Evolutionary conservation across 2,888 invertebrate species (phyloP).

Genomic region (Conomelus anceps): DNA sequence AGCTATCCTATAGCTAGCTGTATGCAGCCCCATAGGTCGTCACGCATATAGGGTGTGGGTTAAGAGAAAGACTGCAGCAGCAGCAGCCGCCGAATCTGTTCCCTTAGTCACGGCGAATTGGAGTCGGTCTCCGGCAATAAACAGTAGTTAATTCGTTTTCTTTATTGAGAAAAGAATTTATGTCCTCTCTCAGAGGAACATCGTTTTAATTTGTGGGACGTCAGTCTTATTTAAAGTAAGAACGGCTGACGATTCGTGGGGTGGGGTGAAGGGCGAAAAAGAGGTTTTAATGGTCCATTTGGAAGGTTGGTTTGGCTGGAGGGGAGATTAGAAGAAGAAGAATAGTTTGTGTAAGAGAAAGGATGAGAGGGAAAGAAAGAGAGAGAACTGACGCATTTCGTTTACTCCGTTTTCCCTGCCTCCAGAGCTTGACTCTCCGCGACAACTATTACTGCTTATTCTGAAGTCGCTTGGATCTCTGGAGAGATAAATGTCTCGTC

Average conservation of each 20-base stretch:
- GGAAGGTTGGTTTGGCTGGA: constrained; percentile 2
- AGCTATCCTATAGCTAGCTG: too few relatives aligned
- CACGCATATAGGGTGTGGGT: too few relatives aligned
- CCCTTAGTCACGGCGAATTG: constrained; percentile 10
- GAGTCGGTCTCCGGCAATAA: constrained; percentile 5
- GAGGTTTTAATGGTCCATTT: neutral
- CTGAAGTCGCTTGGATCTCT: neutral
- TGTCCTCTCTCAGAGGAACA: neutral
- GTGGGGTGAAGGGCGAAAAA: neutral
- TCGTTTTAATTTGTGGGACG: constrained; percentile 13
- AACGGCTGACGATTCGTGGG: neutral
- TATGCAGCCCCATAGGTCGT: too few relatives aligned
- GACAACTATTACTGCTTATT: neutral
- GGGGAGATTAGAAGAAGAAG: too few relatives aligned
- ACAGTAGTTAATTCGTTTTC: constrained; percentile 14
- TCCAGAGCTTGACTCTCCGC: too few relatives aligned
- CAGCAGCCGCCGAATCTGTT: neutral
- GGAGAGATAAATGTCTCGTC: neutral
- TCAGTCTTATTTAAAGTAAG: constrained; percentile 3
- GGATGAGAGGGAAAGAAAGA: neutral
- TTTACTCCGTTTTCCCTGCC: too few relatives aligned
- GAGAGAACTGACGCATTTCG: too few relatives aligned
- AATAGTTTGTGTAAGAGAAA: too few relatives aligned
- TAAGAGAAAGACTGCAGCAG: neutral
- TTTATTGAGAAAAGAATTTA: constrained; percentile 12